Base-by-base conservation (phyloP, 2,888 invertebrate genomes). In the Caenorhabditis japonica region DNA sequence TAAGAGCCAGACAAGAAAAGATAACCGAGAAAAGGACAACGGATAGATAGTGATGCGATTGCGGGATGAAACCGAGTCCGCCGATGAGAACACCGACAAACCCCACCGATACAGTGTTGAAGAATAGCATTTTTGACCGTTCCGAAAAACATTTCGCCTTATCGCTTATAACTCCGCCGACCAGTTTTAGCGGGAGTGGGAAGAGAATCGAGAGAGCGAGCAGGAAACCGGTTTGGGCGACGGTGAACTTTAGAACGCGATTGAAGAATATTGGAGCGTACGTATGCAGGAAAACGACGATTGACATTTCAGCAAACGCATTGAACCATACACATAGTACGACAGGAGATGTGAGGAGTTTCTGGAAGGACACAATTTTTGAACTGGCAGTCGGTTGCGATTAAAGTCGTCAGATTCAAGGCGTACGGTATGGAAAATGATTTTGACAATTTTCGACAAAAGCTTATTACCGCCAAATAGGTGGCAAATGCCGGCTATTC, bases 281-380 rank as follows among this genome's bases (percentile, higher is more conserved):
- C 33, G 84, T 85, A 30, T 85, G 77, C 38, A 85, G 72, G 46
- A 85, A 76, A 1, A 83, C 82, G 12, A 83, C 79, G 5, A 81
- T 77, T 25, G 83, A 79, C 74, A 85, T 81, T 68, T 85, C 85
- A 8, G 80, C 82, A 36, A 85, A 81, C 1, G 85, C 83, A 55
- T 85, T 84, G 33, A 81, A 55, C 84, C 83, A 84, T 3, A 84
- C 74, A 27, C 76, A 72, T 21, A 81, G 43, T 13, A 84, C 80
- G 1, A 77, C 72, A 23, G 80, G 80, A 56, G 81, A 81, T 33
- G 75, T 81, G 51, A 79, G 68, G 30, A 84, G 81, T 38, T 75
- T 77, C 82, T 82, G 59, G 23, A 78, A 46, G 13, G 19, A n/a
- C 7, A 46, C 13, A 23, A 13, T 23, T 25, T 1, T 3, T 25